Evolutionary conservation across 1,140 invertebrate species (phyloP).

Genomic region (Mycetomoellerius zeteki): DNA sequence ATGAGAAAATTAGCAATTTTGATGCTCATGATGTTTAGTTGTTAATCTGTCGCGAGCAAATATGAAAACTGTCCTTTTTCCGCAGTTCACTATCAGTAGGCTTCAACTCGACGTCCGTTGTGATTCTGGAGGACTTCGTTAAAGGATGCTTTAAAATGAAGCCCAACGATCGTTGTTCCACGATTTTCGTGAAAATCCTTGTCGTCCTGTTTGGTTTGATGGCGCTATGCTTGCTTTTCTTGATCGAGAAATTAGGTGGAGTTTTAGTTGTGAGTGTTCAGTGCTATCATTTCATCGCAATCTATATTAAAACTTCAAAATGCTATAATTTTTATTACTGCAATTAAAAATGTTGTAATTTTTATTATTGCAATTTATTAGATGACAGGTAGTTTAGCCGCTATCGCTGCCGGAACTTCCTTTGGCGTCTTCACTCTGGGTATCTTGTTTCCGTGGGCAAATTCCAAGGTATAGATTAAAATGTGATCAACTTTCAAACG

Average conservation of each 20-base stretch:
- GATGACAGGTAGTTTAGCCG: slow-evolving; percentile 93
- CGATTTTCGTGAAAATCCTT: slow-evolving; percentile 90
- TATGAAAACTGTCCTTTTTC: background rate
- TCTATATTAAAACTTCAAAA: background rate
- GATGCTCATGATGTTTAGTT: background rate
- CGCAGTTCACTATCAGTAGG: slow-evolving; percentile 93
- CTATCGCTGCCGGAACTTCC: slow-evolving; percentile 94
- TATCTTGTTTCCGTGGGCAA: slow-evolving; percentile 94
- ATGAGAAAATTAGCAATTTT: slow-evolving; percentile 1
- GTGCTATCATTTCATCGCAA: background rate
- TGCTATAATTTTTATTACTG: background rate
- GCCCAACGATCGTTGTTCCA: slow-evolving; percentile 88
- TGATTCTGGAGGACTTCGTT: slow-evolving; percentile 93
- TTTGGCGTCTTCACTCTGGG: slow-evolving; percentile 95
- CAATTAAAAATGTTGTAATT: background rate
- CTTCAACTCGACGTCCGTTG: slow-evolving; percentile 93
- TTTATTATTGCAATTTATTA: slow-evolving; percentile 82
- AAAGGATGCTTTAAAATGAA: slow-evolving; percentile 90
- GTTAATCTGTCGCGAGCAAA: background rate
- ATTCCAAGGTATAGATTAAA: slow-evolving; percentile 87
- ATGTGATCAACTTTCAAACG: slow-evolving; percentile 14
- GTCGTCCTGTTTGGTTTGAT: slow-evolving; percentile 89
- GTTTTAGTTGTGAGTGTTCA: slow-evolving; percentile 89
- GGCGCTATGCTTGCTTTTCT: slow-evolving; percentile 90
- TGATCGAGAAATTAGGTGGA: slow-evolving; percentile 91